Evolutionary conservation across 2,113 vertebrate species (phyloP), one percentile per base, ranked within the genome.

Genomic region (Cisticola juncidis): DNA sequence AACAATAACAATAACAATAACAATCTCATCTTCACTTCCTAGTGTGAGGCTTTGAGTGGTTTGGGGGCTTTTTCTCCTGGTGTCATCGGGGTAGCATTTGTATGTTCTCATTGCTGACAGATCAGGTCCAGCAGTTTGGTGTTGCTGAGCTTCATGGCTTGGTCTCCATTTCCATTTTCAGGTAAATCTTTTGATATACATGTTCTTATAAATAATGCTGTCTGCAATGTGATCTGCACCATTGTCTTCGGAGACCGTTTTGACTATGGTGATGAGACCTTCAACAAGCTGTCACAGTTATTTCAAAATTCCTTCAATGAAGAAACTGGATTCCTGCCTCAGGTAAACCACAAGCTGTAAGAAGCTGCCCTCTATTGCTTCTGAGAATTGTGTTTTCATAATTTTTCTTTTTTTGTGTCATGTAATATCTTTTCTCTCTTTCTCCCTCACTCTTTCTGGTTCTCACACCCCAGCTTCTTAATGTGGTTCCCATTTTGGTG

Each of bases 151-250:
- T 87, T 88, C 79, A 85, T 65, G 57, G 33, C 40, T 57, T 73
- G 42, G 26, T 88, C 18, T 81, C 62, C 42, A 33, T 80, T 72
- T 36, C 57, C 36, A 29, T 62, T 85, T 89, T 38, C 66, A 98
- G 98, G 97, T 29, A 65, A 5, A n/a, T 66, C 97, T 44, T 97
- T 98, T 1, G 23, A 96, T 61, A 86, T 97, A 44, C 66, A 1
- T 4, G 2, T 14, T 25, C 47, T 65, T 33, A 3, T 98, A 65
- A 92, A 70, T 36, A 97, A 96, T 14, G 97, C 97, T 3, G 81
- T 96, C 72, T 87, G 88, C 90, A 98, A 98, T 0, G 33, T 98
- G 22, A 98, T 98, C 53, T 78, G 96, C 44, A 94, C 54, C 35
- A 94, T 92, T 6, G 7, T 90, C 68, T 98, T 84, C 8, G 97